Conservation (phyloP, 2,113 vertebrate genomes). For the Tinamus guttatus region DNA sequence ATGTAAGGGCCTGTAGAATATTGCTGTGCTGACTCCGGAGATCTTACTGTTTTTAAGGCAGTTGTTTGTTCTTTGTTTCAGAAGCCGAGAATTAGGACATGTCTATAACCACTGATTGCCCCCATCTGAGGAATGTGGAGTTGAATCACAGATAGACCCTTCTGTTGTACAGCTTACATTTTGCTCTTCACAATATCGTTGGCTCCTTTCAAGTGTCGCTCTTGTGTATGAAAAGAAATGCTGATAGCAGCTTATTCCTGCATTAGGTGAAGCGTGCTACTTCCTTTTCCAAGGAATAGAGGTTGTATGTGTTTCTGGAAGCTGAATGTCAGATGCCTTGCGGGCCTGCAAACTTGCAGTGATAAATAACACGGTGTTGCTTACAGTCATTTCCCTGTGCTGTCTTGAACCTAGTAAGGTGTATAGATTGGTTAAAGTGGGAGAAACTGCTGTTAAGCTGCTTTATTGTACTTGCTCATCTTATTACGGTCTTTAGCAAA, state of each 20-base stretch:
- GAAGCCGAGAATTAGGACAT: no score
- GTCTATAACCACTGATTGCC: background rate
- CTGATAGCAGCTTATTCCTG: background rate
- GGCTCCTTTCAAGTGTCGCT: background rate
- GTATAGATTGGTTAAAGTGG: background rate
- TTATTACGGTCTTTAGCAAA: background rate
- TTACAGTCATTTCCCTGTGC: background rate
- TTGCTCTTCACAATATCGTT: background rate
- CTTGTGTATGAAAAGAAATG: background rate
- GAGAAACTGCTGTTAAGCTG: background rate
- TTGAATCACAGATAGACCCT: background rate
- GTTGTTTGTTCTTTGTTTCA: background rate
- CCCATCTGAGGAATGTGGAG: background rate
- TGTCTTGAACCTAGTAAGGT: background rate
- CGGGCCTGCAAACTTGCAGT: background rate
- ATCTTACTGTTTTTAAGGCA: background rate
- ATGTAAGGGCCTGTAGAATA: background rate
- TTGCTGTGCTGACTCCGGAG: background rate
- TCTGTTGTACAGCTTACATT: background rate
- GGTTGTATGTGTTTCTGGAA: background rate
- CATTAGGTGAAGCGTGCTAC: accelerated
- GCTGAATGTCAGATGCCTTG: background rate
- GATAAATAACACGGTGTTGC: background rate
- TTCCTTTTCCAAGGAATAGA: accelerated
- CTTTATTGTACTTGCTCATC: background rate